Evolutionary conservation across 2,113 vertebrate species (phyloP), one percentile per base, ranked within the genome.

Genomic region (Oenanthe oenanthe): DNA sequence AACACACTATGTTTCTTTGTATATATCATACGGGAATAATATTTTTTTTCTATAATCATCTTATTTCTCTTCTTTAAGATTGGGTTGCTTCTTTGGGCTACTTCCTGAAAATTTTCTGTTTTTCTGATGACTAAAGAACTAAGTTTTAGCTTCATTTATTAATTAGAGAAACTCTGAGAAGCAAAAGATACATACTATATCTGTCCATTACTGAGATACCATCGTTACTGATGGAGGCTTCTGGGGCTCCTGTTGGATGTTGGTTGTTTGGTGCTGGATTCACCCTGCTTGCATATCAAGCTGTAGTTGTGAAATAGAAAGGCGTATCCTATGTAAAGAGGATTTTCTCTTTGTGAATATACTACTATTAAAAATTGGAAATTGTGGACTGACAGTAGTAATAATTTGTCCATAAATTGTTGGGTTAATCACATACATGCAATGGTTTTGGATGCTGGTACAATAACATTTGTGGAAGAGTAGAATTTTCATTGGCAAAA

Each of bases 311-410:
- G 38, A 71, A 81, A 67, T 28, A 17, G 8, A 81, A 87, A 61
- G 31, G 0, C 0, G 1, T 60, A 21, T 54, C n/a, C 8, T 40
- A 10, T 6, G 7, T 29, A 28, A 62, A 25, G 12, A 74, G 18
- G 42, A 45, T 48, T 61, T 89, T 56, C 6, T 58, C 11, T 45
- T 38, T 72, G 25, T 60, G 26, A 58, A 6, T 36, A 22, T 26
- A 31, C 4, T 0, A 2, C 6, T 43, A 18, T 43, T 63, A 15
- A 42, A 65, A 54, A 70, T 8, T 29, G 8, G 45, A 50, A 76
- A 21, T 26, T 26, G 7, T 3, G 3, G n/a, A 18, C 12, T 80
- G 48, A 36, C 16, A 67, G 2, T 22, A 68, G 22, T 48, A 32
- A 29, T 54, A n/a, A 50, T 57, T 79, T 47, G 21, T 57, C 13